Conservation (phyloP, 2,888 invertebrate species). For the Pristionchus japonicus region DNA sequence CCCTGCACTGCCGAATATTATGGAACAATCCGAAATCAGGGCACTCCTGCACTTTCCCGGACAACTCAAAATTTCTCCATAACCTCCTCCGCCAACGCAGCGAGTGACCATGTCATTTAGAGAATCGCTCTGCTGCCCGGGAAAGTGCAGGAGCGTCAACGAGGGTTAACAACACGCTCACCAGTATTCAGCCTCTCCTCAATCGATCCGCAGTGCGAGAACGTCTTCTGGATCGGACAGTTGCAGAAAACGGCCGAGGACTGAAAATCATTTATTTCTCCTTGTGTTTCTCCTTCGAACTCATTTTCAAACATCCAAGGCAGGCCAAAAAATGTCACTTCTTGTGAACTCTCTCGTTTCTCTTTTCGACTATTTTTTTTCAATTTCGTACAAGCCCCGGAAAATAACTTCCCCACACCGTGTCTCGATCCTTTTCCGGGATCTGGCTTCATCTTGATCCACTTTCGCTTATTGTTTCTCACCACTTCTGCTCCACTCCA, state of each 20-base stretch:
- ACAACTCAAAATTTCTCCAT: no score
- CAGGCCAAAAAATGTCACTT: no score
- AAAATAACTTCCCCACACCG: no score
- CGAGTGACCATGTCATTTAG: no score
- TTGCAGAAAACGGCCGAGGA: slow-evolving; percentile 40
- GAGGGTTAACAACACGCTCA: no score
- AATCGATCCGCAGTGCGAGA: slow-evolving; percentile 13
- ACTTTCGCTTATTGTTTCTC: slow-evolving; percentile 9
- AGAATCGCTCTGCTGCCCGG: no score
- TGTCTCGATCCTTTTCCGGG: background rate
- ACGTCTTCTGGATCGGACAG: slow-evolving; percentile 44
- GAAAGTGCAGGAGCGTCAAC: no score
- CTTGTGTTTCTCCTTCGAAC: background rate
- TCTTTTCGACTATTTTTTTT: background rate
- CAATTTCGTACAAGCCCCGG: background rate
- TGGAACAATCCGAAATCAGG: no score
- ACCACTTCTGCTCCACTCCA: background rate
- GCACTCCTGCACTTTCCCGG: no score
- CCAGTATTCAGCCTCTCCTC: slow-evolving; percentile 45
- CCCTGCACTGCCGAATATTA: no score
- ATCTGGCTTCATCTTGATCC: slow-evolving; percentile 15
- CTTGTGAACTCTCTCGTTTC: background rate
- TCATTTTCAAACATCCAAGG: background rate
- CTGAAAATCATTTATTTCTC: background rate
- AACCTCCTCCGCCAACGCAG: no score